Base-by-base conservation (phyloP, 2,797 vertebrate species). In the Macropodus opercularis region DNA sequence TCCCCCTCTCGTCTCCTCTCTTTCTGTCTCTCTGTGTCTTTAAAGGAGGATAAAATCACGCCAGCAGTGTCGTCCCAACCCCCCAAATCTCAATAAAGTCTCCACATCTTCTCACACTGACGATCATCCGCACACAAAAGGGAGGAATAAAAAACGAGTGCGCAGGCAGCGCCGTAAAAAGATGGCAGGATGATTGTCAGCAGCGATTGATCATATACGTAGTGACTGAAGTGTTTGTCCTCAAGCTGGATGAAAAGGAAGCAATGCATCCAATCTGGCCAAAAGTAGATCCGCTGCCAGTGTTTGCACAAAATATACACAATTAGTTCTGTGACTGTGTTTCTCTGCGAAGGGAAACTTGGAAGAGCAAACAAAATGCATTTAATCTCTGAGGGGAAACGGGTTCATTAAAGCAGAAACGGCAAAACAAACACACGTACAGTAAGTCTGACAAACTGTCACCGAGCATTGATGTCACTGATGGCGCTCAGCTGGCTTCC, bases 21-120 rank as follows among this genome's bases (percentile, higher is more conserved):
- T 11, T 32, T 8, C 27, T 27, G 27, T 11, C 51, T 70, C 69
- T 50, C 43, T 62, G 48, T 53, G 32, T 79, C 75, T 85, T 85
- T 76, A 80, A 76, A 82, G 56, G 63, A 63, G 79, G 72, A 85
- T 84, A 79, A 81, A 84, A 84, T 80, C 76, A 71, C 39, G 48
- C 55, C 77, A 41, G 76, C 77, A 34, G 40, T 75, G 71, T 68
- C 72, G 68, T 50, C 81, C 79, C 75, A 76, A 68, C 81, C 81
- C 84, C 87, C 84, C 34, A 80, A 66, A 61, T 63, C 72, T 75
- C 63, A 82, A 85, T 87, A 87, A 87, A 82, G 61, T 66, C 44
- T 59, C 64, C 55, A 56, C 59, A 55, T 72, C 57, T 55, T 49
- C 64, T 46, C 61, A 49, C 63, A 36, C 34, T 12, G 56, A 66